These are phyloP conservation scores for Drosophila stalkeri DNA, from an alignment of 2,888 invertebrate genomes.

Conservation along the genomic window DNA sequence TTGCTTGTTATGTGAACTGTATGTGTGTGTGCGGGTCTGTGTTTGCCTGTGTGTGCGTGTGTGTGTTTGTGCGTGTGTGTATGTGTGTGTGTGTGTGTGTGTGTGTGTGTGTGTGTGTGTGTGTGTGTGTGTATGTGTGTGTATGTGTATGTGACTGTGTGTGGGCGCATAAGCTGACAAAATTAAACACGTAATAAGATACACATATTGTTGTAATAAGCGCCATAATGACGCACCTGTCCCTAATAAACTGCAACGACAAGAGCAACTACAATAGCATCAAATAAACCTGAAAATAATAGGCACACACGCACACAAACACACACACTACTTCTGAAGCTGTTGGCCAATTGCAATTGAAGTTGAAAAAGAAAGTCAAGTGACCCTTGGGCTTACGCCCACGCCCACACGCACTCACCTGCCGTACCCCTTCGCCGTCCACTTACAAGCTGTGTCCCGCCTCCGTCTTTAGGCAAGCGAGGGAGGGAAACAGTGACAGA, in stretches of 20 bases:
- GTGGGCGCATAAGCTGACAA: conserved; percentile 23
- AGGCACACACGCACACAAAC: conserved; percentile 7
- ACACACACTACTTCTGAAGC: conserved; percentile 3
- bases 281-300: conserved; percentile 31
- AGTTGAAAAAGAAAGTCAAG: conserved; percentile 40
- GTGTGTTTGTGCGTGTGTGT: too few relatives aligned
- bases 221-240: conserved; percentile 53
- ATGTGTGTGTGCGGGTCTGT: conserved; percentile 10
- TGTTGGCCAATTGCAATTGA: conserved; percentile 27
- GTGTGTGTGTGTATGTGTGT: background rate
- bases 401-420: background rate
- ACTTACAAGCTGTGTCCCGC: background rate
- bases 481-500: too few relatives aligned
- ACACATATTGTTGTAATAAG: conserved; percentile 27
- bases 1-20: conserved; percentile 18
- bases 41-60: conserved; percentile 17
- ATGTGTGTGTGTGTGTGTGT: conserved; percentile 15
- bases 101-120: background rate
- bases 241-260: conserved; percentile 34
- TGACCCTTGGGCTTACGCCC: background rate
- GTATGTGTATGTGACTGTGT: conserved; percentile 11
- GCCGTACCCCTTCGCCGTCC: background rate
- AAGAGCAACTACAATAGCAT: conserved; percentile 2
- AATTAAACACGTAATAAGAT: conserved; percentile 3
- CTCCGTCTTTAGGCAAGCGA: background rate